phyloP scores from a whole-genome alignment of 2,797 vertebrate species.

The Platyrinchus mystaceus region DNA sequence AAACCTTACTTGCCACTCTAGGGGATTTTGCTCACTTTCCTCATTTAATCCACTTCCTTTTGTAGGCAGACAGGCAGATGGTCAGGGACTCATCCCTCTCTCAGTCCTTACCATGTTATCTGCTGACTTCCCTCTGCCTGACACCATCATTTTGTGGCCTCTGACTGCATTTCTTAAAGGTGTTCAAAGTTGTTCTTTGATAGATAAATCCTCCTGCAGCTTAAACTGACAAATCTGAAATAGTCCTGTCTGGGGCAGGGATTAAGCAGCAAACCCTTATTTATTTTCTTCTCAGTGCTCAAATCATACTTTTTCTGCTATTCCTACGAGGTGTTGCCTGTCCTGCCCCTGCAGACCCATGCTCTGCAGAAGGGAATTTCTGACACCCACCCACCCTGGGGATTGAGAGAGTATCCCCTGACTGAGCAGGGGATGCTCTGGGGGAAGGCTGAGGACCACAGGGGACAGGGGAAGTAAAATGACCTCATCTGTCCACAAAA shows the following conservation, averaged over 20 bases:
- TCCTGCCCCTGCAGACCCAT: neutral
- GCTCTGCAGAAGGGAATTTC: neutral
- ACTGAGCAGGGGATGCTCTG: neutral
- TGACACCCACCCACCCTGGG: neutral
- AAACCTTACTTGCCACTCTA: constrained; percentile 7
- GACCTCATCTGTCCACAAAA: neutral
- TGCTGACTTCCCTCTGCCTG: neutral
- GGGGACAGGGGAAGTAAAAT: neutral
- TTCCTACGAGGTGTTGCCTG: neutral
- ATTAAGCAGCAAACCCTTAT: constrained; percentile 5
- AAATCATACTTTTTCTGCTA: neutral
- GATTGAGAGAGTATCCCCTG: neutral
- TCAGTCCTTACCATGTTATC: neutral
- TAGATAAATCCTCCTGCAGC: constrained; percentile 21
- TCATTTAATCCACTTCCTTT: constrained; percentile 29
- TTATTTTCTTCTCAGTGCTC: neutral
- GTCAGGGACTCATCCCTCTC: neutral
- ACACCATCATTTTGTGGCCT: neutral
- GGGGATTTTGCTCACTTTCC: constrained; percentile 31
- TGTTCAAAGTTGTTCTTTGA: constrained; percentile 2
- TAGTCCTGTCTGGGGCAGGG: neutral
- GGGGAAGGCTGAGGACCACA: neutral
- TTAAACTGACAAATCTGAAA: constrained; percentile 19
- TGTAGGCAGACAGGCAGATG: neutral
- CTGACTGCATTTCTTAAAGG: constrained; percentile 8